Conservation (phyloP, 2,888 invertebrate species). For the Ernsta delagoae region DNA sequence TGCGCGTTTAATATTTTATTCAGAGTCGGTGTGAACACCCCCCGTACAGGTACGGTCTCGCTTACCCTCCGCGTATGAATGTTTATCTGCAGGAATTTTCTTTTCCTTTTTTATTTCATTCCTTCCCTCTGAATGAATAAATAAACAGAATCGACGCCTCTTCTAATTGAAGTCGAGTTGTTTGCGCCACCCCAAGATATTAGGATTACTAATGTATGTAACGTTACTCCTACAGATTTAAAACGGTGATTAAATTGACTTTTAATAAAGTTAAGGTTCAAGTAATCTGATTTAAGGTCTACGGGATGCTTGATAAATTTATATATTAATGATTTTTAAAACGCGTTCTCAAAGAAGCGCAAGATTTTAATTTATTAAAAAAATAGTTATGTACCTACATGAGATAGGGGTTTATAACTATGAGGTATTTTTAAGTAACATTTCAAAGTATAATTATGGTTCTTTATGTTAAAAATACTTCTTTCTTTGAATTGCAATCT, state of each 20-base stretch:
- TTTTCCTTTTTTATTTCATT: conserved; percentile 62
- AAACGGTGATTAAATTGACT: conserved; percentile 47
- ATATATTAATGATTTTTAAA: too few species aligned
- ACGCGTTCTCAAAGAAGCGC: too few species aligned
- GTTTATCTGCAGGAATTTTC: conserved; percentile 62
- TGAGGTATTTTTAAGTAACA: too few species aligned
- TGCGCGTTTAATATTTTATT: conserved; percentile 12
- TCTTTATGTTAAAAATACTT: too few species aligned
- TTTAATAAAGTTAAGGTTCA: conserved; percentile 40
- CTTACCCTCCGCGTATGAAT: conserved; percentile 57
- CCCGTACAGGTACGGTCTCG: conserved; percentile 34
- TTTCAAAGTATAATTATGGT: too few species aligned
- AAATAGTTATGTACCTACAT: too few species aligned
- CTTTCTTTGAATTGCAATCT: too few species aligned
- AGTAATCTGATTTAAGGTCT: neutral
- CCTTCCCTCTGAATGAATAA: conserved; percentile 70
- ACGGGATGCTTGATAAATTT: too few species aligned
- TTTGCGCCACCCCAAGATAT: conserved; percentile 47
- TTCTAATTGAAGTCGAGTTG: conserved; percentile 67
- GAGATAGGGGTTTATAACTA: too few species aligned
- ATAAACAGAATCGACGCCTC: conserved; percentile 61
- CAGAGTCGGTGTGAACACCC: conserved; percentile 16
- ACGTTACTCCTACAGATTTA: conserved; percentile 57
- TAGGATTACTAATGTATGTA: conserved; percentile 39
- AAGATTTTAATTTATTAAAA: too few species aligned